Conservation (phyloP, 2,113 vertebrate genomes). For the Corvus cornix region DNA sequence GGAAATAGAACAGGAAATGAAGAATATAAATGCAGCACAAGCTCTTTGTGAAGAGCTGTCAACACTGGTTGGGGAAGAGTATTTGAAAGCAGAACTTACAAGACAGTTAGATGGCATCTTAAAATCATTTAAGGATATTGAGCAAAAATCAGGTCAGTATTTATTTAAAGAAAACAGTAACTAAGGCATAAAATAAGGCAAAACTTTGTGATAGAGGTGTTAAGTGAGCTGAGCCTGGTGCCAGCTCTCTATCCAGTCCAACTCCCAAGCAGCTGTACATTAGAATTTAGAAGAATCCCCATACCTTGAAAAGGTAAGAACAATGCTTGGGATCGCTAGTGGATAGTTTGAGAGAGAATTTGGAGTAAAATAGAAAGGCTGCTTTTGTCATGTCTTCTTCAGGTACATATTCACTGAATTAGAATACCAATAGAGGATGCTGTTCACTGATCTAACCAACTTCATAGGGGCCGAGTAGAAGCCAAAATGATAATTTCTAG, state of each 20-base stretch:
- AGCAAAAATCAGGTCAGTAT: conserved; percentile 92
- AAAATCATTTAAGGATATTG: conserved; percentile 88
- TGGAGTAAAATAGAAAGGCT: background rate
- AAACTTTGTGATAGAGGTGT: background rate
- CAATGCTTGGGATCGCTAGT: background rate
- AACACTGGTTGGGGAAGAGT: conserved; percentile 88
- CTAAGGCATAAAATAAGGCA: background rate
- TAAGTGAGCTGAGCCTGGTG: background rate
- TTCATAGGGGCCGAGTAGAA: background rate
- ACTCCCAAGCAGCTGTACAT: background rate
- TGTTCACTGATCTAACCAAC: background rate
- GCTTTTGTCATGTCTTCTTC: background rate
- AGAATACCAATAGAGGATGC: background rate
- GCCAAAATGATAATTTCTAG: background rate
- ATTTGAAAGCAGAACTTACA: conserved; percentile 89
- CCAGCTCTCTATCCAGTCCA: background rate
- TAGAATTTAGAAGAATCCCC: background rate
- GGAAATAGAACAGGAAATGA: conserved; percentile 84
- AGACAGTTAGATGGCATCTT: conserved; percentile 88
- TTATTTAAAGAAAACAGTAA: background rate
- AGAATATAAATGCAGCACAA: conserved; percentile 83
- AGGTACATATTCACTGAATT: background rate
- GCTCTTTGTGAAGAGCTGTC: conserved; percentile 84
- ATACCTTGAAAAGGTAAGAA: background rate
- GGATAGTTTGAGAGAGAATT: background rate